Base-by-base conservation (phyloP, 1,140 invertebrate species). In the Penaeus japonicus region DNA sequence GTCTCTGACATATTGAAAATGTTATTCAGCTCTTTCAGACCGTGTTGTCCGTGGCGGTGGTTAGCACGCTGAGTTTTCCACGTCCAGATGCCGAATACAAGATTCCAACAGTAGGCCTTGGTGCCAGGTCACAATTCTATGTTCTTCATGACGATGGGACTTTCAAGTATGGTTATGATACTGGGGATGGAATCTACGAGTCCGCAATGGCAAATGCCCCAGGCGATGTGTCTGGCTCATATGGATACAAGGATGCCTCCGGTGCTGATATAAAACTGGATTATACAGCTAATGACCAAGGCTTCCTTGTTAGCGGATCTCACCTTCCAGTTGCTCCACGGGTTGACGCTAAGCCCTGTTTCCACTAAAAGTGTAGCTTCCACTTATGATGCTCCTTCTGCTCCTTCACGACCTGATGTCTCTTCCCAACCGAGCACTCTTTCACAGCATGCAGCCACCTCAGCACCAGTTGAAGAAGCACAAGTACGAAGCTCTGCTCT, bases 51-150 rank as follows among this genome's bases (percentile, higher is more conserved):
- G 30, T 88, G 86, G 79, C 86, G 86, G 80, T 75, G 65, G 86
- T 77, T 83, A 88, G 86, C 86, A 83, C 79, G 27, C 86, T 88
- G 54, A 88, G 86, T 88, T 82, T 88, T 82, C 78, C 86, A 82
- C 79, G 32, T 32, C 79, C 86, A 30, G 86, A 88, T 55, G 80
- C 78, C 47, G 59, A 30, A n/a, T 82, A 88, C 80, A 73, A 82
- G 7, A 88, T 88, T 30, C 86, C 78, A 2, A 83, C 39, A 15
- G 86, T 82, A 32, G 86, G 86, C 17, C 35, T 70, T 10, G 86
- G 86, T 55, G 2, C 62, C 27, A 79, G 86, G 12, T 47, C 86
- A 39, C 86, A 88, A 30, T 88, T 77, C 70, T 88, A 88, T 55
- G 78, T 88, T 65, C 86, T 88, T 10, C 86, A 88, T 65, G 73